Percentiles rank a stretch among this genome's conserved stretches.
Conservation (phyloP, 2,888 invertebrate species). For the Tolmerus cingulatus region DNA sequence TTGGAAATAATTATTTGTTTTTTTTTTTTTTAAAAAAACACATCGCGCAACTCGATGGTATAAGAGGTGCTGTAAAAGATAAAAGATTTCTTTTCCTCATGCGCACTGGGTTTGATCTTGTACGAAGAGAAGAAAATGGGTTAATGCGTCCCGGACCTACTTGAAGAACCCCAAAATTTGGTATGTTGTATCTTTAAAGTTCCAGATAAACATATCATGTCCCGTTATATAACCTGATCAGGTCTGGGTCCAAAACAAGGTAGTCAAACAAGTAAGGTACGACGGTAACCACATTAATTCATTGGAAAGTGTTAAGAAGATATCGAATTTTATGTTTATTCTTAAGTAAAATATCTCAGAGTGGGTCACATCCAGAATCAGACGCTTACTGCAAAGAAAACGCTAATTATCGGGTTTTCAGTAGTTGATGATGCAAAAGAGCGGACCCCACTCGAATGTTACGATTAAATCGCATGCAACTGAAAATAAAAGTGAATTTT, state of each 20-base stretch:
- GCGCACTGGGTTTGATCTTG: background rate
- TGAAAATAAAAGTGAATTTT: background rate
- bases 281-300: background rate
- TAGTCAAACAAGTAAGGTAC: background rate
- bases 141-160: background rate
- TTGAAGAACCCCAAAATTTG: background rate
- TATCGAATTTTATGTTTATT: background rate
- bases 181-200: background rate
- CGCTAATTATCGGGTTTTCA: background rate
- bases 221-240: background rate
- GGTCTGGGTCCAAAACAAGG: background rate
- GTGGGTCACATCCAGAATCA: background rate
- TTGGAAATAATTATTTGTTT: slow-evolving; percentile 8
- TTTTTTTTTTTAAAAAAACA: background rate
- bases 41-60: background rate
- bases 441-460: background rate
- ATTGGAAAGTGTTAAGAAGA: background rate
- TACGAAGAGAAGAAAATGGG: background rate
- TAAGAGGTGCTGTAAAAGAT: background rate
- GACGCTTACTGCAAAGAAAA: background rate
- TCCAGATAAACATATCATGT: background rate
- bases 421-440: background rate
- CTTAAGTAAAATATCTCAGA: background rate
- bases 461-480: background rate
- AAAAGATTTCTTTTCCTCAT: background rate